Evolutionary conservation across 2,888 invertebrate genomes (phyloP).

Genomic region (Meliscaeva auricollis): DNA sequence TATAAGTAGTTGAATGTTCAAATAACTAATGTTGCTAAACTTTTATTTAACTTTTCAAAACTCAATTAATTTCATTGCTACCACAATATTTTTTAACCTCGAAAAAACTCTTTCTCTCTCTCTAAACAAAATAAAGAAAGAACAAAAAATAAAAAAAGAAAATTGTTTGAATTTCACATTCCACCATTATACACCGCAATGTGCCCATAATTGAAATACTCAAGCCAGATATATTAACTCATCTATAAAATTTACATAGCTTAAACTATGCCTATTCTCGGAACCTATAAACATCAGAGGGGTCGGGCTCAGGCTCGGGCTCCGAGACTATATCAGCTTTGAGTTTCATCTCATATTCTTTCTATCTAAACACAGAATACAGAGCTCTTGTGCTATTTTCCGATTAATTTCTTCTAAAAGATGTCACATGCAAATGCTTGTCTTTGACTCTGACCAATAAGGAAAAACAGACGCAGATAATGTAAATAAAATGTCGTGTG

Average conservation of each 20-base stretch:
- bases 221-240: slow-evolving; percentile 25
- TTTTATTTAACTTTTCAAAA: no score
- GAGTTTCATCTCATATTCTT: slow-evolving; percentile 33
- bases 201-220: slow-evolving; percentile 49
- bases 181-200: slow-evolving; percentile 33
- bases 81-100: background rate
- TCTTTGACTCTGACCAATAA: slow-evolving; percentile 40
- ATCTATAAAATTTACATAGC: slow-evolving; percentile 34
- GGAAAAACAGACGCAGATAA: slow-evolving; percentile 45
- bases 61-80: no score
- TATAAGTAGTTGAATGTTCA: no score
- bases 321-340: background rate
- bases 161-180: slow-evolving; percentile 35
- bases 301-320: background rate
- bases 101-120: slow-evolving; percentile 5
- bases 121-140: background rate
- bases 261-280: slow-evolving; percentile 37
- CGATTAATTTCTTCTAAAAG: slow-evolving; percentile 39
- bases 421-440: slow-evolving; percentile 42
- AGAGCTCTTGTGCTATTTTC: slow-evolving; percentile 35
- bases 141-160: slow-evolving; percentile 11
- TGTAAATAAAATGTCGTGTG: slow-evolving; percentile 46
- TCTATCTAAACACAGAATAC: slow-evolving; percentile 15
- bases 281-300: background rate
- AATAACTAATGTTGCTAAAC: no score